Evolutionary conservation across 2,888 invertebrate genomes (phyloP), one percentile per base, ranked within the genome.

Genomic region (Stegana nigrithorax): DNA sequence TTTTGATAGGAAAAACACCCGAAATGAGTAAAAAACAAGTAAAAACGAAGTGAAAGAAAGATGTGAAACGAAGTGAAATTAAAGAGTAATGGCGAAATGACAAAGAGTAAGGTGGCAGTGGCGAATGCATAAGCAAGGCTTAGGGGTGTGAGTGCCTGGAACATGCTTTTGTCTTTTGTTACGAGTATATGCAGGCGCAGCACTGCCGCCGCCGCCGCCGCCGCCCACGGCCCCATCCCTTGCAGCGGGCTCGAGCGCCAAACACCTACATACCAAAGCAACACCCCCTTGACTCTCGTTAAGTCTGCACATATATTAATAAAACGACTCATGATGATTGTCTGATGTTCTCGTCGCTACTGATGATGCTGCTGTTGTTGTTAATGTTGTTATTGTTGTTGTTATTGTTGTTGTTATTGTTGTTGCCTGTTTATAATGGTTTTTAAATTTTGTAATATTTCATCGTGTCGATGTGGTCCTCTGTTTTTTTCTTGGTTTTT

Each of bases 361-460:
- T 8, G 12, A 32, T 12, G 32, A 12, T 32, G 12, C 32, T 8
- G 12, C 6, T 32, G 32, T 32, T 42, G 42, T 42, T n/a, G 10
- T n/a, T 42, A 42, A n/a, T 12, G 10, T 14, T 45, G 12, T 23
- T 8, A 23, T 17, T 45, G 23, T 45, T 8, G 45, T 45, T 4
- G 12, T 6, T 39, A 17, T 39, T 39, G 39, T 39, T 39, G 39
- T 39, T 45, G 45, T 45, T 45, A 23, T 23, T 23, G 70, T 70
- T 68, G 68, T 71, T 71, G 67, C 71, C 71, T 75, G 75, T 65
- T 75, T 70, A 65, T 75, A 75, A 75, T 75, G 75, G 75, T 75
- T 75, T 75, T 75, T 77, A 75, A 75, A 75, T 75, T 77, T 67
- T 60, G 71, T 69, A 67, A 69, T 75, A 65, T 68, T 77, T 77